Evolutionary conservation across 2,797 vertebrate genomes (phyloP), one percentile per base, ranked within the genome.

Genomic region (Synanceia verrucosa): DNA sequence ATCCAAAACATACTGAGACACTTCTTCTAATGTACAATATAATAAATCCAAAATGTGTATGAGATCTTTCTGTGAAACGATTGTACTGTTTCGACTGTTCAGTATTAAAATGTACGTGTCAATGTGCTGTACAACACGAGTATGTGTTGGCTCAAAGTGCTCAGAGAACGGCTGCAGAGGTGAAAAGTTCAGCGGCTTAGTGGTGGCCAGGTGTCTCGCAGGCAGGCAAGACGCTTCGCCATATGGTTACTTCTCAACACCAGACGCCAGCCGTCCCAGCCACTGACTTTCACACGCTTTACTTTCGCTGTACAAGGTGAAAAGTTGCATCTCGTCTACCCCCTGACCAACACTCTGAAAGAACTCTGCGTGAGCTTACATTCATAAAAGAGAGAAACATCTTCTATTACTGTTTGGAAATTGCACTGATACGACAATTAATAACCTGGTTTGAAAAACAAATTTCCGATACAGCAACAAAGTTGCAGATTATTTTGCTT

Each of bases 141-240:
- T 10, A 2, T 18, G 23, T 46, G 59, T 64, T 51, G 50, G 33
- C 64, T 76, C 46, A 23, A 47, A 62, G 53, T 53, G 53, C 63
- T 58, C 5, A 50, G 11, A 52, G 55, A 61, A 63, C 6, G 43
- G 36, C 76, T 79, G 69, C 26, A 4, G 66, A 58, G 87, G 88
- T 90, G 86, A 90, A 86, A 61, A 81, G 89, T 92, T 91, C 87
- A 89, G 41, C 71, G 59, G 52, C 71, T 89, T 83, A 81, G 78
- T 50, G 70, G 87, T 78, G 87, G 70, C 89, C 89, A 91, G 86
- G 89, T 91, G 90, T 88, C 73, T 82, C 79, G 26, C 78, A 87
- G 85, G 82, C 81, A 61, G 81, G 66, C 74, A 79, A 68, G 86
- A 78, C 63, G 34, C 77, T 70, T 73, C 86, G 70, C 89, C 91